A percentile compares a stretch with the other conserved stretches of the same genome.
These are phyloP conservation scores for Ostrea edulis DNA, from an alignment of 1,140 invertebrate genomes.

Conservation along the genomic window DNA sequence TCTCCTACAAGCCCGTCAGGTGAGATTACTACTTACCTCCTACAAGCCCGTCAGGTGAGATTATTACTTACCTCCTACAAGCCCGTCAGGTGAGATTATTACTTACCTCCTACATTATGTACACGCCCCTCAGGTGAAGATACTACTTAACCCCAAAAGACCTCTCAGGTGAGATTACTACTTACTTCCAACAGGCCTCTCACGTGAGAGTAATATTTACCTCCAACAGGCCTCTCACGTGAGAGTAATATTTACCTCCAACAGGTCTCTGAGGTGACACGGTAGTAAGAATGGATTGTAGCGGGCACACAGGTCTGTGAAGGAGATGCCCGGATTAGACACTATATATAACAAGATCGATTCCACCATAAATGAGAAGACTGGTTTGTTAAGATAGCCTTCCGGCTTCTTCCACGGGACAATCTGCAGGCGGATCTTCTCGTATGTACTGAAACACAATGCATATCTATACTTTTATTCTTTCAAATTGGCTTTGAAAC, in stretches of 20 bases:
- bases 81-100: not conserved
- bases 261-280: constrained; percentile 73
- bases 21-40: constrained; percentile 36
- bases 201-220: too few species aligned
- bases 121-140: too few species aligned
- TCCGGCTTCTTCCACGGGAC: constrained; percentile 89
- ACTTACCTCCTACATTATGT: constrained; percentile 73
- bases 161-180: too few species aligned
- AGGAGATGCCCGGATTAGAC: constrained; percentile 81
- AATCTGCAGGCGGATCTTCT: constrained; percentile 71
- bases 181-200: too few species aligned
- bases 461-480: not conserved
- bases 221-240: too few species aligned
- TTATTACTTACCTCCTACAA: too few species aligned
- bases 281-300: constrained; percentile 73
- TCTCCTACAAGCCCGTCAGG: constrained; percentile 75
- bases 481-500: too few species aligned
- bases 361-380: constrained; percentile 86
- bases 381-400: constrained; percentile 85
- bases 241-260: constrained; percentile 63
- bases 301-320: constrained; percentile 60
- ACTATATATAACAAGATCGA: constrained; percentile 83
- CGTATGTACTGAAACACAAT: constrained; percentile 69
- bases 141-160: too few species aligned
- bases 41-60: too few species aligned